A percentile compares a stretch with the other conserved stretches of the same genome.
Conservation (phyloP, 2,797 vertebrate genomes). For the Cottoperca gobio region DNA sequence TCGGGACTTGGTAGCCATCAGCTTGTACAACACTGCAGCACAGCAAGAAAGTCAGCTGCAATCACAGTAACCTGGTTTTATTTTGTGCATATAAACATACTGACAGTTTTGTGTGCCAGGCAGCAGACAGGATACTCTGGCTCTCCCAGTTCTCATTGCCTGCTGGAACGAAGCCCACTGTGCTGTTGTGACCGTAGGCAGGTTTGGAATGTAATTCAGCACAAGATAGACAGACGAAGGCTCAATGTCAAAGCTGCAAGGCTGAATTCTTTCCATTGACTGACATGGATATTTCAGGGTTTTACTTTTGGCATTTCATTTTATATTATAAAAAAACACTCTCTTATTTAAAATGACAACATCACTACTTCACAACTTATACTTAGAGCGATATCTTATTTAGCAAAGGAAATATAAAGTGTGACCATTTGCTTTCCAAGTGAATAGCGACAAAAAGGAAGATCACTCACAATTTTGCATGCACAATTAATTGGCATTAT, state of each 20-base stretch:
- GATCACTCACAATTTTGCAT: not conserved
- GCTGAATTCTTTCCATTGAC: conserved; percentile 50
- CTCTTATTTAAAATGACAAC: not conserved
- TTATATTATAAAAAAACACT: conserved; percentile 9
- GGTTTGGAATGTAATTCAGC: conserved; percentile 58
- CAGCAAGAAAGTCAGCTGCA: not conserved
- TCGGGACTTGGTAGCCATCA: not conserved
- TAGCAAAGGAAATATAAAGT: not conserved
- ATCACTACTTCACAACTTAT: not conserved
- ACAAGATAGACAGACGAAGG: conserved; percentile 35
- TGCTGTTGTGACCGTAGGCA: conserved; percentile 59
- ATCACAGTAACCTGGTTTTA: not conserved
- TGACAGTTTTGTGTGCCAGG: conserved; percentile 1
- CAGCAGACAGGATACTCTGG: conserved; percentile 8
- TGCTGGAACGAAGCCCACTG: conserved; percentile 37
- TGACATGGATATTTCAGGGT: conserved; percentile 27
- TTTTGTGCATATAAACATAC: not conserved
- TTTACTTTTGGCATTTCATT: not conserved
- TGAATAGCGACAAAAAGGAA: not conserved
- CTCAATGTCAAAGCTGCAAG: conserved; percentile 50
- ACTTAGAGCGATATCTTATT: not conserved
- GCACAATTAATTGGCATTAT: not conserved
- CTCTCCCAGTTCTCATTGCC: conserved; percentile 1
- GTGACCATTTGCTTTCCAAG: not conserved
- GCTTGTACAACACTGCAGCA: not conserved